Base-by-base conservation (phyloP, 2,888 invertebrate genomes). In the Schizaphis graminum region DNA sequence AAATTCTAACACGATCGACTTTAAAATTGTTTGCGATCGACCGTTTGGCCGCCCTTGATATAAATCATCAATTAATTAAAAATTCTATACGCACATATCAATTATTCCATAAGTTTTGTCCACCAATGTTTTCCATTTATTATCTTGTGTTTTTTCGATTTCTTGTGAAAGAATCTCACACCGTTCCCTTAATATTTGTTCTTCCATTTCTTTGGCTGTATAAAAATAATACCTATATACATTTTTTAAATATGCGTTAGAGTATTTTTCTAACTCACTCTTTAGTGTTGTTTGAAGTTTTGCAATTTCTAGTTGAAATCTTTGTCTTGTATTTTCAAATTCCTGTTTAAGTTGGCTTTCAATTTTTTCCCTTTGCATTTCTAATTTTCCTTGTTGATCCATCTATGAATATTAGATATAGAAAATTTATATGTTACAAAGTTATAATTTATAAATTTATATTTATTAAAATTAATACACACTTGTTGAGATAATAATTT, bases 261-360 rank as follows among this genome's bases (percentile, higher is more conserved):
- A 35, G 11, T 16, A 49, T 4, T 77, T 41, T 92, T 77, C 24
- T 26, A 88, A 67, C 86, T 94, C 94, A 95, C 95, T 95, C 95
- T 95, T 95, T n/a, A 95, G 94, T 86, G 95, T 95, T 41, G 95
- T 95, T 90, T 95, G 95, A 26, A 95, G 95, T 94, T 95, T 95
- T 56, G 95, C 95, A n/a, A 95, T 94, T 94, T 95, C 95, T 47
- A 95, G 94, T 53, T 95, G 95, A 89, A 95, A 95, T 91, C 95
- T 95, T 57, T 95, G 95, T 91, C 95, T 95, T 13, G 95, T 95
- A 61, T 95, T 95, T 94, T 95, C 95, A 93, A 95, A 95, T 88
- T 95, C 95, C 67, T 95, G 95, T 89, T 95, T 95, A 85, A 95
- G 95, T 57, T 95, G 95, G 35, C 95, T 95, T 94, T 95, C 95